Percentiles rank a stretch among this genome's conserved stretches.
These are phyloP conservation scores for Ruditapes philippinarum DNA, from an alignment of 1,140 invertebrate genomes.

Conservation along the genomic window DNA sequence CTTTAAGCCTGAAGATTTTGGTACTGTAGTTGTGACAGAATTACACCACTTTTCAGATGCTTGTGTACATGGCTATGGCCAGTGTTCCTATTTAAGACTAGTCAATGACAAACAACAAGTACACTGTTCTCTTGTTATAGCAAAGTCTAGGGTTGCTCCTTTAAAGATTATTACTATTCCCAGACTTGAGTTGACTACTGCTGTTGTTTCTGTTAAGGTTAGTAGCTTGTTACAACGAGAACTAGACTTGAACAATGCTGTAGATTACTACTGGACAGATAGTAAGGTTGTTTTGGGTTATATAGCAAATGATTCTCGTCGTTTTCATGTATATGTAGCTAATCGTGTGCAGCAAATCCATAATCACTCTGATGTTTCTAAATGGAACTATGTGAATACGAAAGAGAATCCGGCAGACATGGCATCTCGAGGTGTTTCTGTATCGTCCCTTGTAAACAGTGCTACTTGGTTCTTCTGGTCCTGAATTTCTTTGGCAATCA, in stretches of 20 bases:
- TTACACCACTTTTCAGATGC: slow-evolving; percentile 76
- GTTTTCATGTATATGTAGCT: slow-evolving; percentile 66
- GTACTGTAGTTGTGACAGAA: neutral
- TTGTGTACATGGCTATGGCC: slow-evolving; percentile 68
- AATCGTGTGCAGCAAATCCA: slow-evolving; percentile 39
- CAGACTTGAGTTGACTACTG: slow-evolving; percentile 64
- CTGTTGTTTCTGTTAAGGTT: slow-evolving; percentile 57
- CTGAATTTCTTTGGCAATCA: slow-evolving; percentile 11
- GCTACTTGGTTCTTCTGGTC: neutral
- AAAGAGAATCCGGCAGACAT: slow-evolving; percentile 64
- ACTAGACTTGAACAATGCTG: slow-evolving; percentile 27
- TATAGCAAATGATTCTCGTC: slow-evolving; percentile 54
- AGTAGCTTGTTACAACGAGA: slow-evolving; percentile 28
- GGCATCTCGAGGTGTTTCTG: slow-evolving; percentile 14
- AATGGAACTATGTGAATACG: slow-evolving; percentile 42
- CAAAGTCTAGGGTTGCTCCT: slow-evolving; percentile 71
- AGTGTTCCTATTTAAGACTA: slow-evolving; percentile 70
- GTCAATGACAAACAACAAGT: slow-evolving; percentile 28
- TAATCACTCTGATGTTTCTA: neutral
- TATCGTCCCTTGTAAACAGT: neutral
- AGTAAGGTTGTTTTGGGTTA: slow-evolving; percentile 65
- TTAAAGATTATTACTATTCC: slow-evolving; percentile 58
- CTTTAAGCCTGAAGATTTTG: slow-evolving; percentile 67
- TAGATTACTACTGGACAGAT: slow-evolving; percentile 57
- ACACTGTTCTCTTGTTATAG: slow-evolving; percentile 68